Evolutionary conservation across 1,140 invertebrate genomes (phyloP), one percentile per base, ranked within the genome.

Genomic region (Papilio dardanus): DNA sequence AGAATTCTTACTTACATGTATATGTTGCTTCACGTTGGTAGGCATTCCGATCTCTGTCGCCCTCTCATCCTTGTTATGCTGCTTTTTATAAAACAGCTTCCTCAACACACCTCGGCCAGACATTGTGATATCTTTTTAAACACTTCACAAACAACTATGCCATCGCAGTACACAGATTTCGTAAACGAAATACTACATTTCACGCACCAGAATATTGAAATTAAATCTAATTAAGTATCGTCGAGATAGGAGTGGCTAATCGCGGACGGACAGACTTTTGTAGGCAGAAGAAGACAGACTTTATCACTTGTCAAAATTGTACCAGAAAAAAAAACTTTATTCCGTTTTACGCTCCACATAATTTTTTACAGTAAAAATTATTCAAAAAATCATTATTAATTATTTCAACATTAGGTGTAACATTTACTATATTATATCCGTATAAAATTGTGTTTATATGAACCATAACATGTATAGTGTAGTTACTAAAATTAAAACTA

Each of bases 1-100:
- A 3, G 95, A 94, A 87, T 98, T 97, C 80, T 95, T 96, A 74
- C 95, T 96, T 19, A 98, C 97, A 91, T 98, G 97, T 85, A 97
- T 96, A 80, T 97, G 94, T 83, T 97, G 96, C 30, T 96, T 96
- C 10, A 97, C 97, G 87, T 96, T 96, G 0, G 96, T 97, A 1
- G 97, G 97, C 73, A 95, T 90, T 31, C 96, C 96, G 75, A 97
- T 97, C 80, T 96, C 96, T 16, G 95, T 89, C 19, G 86, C 93
- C 67, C 91, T 83, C 40, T 94, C 93, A 78, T 93, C 88, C 78
- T 84, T 90, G 19, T 87, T 83, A 50, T 87, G 77, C 62, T 88
- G 82, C 75, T 91, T 93, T 78, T 93, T 93, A 1, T 92, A 85
- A 84, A 94, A 94, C 67, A 94, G 86, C 81, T 93, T 93, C 69